Conservation (phyloP, 1,140 invertebrate genomes). For the Mya arenaria region DNA sequence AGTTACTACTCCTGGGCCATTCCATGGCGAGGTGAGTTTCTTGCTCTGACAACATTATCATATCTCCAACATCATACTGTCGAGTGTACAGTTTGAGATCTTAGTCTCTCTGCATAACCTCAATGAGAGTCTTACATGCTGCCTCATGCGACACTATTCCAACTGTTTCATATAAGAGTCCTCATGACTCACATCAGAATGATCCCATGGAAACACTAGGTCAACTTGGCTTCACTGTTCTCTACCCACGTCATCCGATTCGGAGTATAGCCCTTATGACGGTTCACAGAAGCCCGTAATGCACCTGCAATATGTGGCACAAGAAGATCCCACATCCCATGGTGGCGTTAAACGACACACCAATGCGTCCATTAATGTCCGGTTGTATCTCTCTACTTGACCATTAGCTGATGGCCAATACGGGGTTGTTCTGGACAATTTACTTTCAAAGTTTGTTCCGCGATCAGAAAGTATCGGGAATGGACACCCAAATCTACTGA, state of each 20-base stretch:
- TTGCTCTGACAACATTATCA: constrained; percentile 18
- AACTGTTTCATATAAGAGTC: constrained; percentile 1
- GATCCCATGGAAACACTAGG: constrained; percentile 13
- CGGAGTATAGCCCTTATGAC: neutral
- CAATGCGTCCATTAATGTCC: constrained; percentile 21
- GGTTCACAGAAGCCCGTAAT: constrained; percentile 4
- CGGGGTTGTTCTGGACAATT: constrained; percentile 41
- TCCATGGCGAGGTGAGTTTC: constrained; percentile 33
- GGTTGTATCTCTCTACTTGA: constrained; percentile 55
- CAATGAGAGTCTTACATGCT: neutral
- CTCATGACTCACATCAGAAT: no score
- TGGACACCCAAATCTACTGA: constrained; percentile 38
- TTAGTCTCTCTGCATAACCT: constrained; percentile 15
- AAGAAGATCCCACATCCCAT: neutral
- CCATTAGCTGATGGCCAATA: constrained; percentile 21
- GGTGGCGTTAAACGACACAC: neutral
- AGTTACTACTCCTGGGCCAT: constrained; percentile 21
- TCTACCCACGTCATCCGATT: constrained; percentile 12
- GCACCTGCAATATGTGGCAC: constrained; percentile 12
- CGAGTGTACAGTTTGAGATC: constrained; percentile 10
- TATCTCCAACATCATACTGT: constrained; percentile 23
- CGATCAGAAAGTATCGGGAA: no score
- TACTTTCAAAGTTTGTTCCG: constrained; percentile 59
- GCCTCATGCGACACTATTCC: constrained; percentile 7
- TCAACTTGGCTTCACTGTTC: neutral